phyloP scores from a whole-genome alignment of 2,797 vertebrate genomes.

The Arnoldichthys spilopterus region DNA sequence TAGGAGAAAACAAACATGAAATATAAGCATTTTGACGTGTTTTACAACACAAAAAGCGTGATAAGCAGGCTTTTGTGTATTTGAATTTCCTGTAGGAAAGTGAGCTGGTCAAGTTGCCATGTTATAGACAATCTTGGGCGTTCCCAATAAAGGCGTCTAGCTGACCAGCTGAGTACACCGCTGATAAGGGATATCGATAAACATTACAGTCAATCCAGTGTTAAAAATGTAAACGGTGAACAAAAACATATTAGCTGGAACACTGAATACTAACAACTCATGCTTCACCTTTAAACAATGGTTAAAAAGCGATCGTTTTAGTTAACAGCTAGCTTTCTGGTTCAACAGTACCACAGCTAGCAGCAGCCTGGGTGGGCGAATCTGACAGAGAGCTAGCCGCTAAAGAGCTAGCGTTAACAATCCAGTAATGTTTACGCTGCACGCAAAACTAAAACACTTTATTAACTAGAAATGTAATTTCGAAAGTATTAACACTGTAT shows the following conservation, averaged over 20 bases:
- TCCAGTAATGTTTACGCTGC: too few species aligned
- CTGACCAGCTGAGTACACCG: not conserved
- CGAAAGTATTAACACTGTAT: not conserved
- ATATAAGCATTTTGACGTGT: not conserved
- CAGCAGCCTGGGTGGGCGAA: not conserved
- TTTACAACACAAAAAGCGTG: not conserved
- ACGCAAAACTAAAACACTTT: not conserved
- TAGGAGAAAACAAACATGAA: not conserved
- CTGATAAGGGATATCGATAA: not conserved
- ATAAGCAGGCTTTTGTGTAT: not conserved
- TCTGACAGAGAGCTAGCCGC: slow-evolving; percentile 11
- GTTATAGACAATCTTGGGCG: not conserved
- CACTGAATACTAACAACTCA: too few species aligned
- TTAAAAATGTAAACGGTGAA: not conserved
- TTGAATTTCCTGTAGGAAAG: not conserved
- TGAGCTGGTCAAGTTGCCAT: not conserved
- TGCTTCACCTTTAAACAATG: not conserved
- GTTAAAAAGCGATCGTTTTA: not conserved
- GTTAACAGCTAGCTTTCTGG: not conserved
- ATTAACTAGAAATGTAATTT: not conserved
- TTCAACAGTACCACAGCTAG: not conserved
- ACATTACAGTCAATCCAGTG: not conserved
- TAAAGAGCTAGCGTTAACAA: not conserved
- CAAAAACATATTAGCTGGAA: too few species aligned
- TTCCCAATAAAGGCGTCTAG: slow-evolving; percentile 2